phyloP scores from a whole-genome alignment of 2,888 invertebrate species.

The Tipula vernalis region DNA sequence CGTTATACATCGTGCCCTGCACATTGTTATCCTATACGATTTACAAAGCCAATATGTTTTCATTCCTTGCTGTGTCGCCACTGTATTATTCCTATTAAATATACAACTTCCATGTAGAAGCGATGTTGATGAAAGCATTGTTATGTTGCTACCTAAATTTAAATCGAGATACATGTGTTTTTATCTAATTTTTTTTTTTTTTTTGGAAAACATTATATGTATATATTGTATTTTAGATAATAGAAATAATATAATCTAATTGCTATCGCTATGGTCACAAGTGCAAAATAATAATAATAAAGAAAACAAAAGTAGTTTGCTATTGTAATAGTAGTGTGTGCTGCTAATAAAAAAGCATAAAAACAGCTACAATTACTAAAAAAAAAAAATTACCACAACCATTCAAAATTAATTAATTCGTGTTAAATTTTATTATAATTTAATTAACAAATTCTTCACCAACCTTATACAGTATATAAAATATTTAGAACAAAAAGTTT shows the following conservation, averaged over 20 bases:
- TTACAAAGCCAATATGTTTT: constrained; percentile 38
- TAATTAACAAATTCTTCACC: neutral
- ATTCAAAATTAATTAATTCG: neutral
- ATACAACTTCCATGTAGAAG: constrained; percentile 35
- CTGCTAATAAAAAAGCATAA: neutral
- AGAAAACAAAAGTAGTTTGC: neutral
- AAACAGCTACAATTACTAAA: too few relatives aligned
- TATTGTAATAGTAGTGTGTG: neutral
- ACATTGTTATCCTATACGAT: constrained; percentile 36
- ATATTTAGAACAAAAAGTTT: too few relatives aligned
- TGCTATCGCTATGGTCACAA: neutral
- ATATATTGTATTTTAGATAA: neutral
- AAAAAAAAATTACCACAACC: neutral
- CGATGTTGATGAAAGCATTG: constrained; percentile 36
- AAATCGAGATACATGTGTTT: neutral
- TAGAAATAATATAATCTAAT: neutral
- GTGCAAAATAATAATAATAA: neutral
- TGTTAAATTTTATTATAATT: neutral
- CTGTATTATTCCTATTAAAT: constrained; percentile 37
- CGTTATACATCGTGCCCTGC: constrained; percentile 35
- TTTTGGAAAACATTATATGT: neutral
- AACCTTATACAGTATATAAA: neutral
- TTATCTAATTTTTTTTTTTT: neutral
- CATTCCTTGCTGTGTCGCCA: constrained; percentile 37
- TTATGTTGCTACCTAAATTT: constrained; percentile 29